These are phyloP conservation scores for Sebastes matsubarae DNA, from an alignment of 2,797 vertebrate species.

Conservation along the genomic window DNA sequence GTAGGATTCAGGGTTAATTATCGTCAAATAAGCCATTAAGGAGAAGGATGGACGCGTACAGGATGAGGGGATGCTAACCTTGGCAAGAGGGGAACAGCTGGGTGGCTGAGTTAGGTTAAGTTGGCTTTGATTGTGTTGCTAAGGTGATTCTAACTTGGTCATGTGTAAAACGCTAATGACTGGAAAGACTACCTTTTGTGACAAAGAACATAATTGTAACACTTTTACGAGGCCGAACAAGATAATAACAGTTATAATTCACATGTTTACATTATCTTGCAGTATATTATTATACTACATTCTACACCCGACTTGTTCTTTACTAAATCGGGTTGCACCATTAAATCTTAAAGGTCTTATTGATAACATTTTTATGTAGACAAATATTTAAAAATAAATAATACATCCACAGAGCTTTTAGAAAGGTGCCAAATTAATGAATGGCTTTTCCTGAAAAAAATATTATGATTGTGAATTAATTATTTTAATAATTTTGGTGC, in stretches of 20 bases:
- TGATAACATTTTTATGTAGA: too few species aligned
- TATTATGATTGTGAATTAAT: too few species aligned
- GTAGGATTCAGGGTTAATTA: slow-evolving; percentile 87
- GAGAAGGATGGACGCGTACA: slow-evolving; percentile 75
- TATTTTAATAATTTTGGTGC: too few species aligned
- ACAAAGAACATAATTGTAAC: neutral
- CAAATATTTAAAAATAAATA: too few species aligned
- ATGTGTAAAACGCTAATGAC: neutral
- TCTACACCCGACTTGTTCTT: neutral
- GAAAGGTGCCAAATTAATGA: too few species aligned
- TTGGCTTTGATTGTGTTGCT: slow-evolving; percentile 63
- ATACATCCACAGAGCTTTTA: too few species aligned
- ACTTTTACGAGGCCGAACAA: neutral
- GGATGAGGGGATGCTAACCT: slow-evolving; percentile 77
- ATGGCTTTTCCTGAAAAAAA: too few species aligned
- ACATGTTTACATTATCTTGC: neutral
- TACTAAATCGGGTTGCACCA: neutral
- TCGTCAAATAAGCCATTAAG: slow-evolving; percentile 86
- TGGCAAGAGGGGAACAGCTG: slow-evolving; percentile 70
- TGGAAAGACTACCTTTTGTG: neutral
- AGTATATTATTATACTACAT: neutral
- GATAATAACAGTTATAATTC: neutral
- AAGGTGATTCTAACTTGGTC: slow-evolving; percentile 7
- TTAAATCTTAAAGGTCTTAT: neutral
- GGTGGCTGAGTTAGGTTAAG: slow-evolving; percentile 54